phyloP scores from a whole-genome alignment of 2,888 invertebrate genomes.

The Osmoderma eremita region DNA sequence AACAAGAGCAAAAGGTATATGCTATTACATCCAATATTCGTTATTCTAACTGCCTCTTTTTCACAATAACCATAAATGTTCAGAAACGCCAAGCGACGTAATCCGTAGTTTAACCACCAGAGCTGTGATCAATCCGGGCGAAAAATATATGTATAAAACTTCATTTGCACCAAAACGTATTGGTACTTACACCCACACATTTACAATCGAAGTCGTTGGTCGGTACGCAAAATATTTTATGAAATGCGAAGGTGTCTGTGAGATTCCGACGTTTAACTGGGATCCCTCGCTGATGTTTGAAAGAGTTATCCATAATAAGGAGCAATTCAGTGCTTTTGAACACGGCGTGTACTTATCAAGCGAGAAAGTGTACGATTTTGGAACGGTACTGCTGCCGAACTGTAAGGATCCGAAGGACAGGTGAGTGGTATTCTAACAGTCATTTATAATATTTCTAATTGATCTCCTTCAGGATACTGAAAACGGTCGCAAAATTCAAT shows the following conservation, averaged over 20 bases:
- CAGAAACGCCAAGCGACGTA: slow-evolving; percentile 1
- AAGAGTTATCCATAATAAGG: slow-evolving; percentile 46
- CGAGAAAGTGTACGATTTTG: slow-evolving; percentile 57
- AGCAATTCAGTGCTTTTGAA: slow-evolving; percentile 47
- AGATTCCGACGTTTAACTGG: slow-evolving; percentile 57
- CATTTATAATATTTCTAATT: not conserved
- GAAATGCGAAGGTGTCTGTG: slow-evolving; percentile 55
- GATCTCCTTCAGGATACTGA: slow-evolving; percentile 19
- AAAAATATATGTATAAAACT: slow-evolving; percentile 47
- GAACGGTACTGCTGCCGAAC: slow-evolving; percentile 50
- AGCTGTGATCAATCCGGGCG: slow-evolving; percentile 49
- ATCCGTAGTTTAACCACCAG: slow-evolving; percentile 43
- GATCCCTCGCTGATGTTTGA: slow-evolving; percentile 55
- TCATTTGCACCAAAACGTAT: slow-evolving; percentile 53
- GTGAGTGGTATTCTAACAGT: slow-evolving; percentile 9
- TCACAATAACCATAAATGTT: not conserved
- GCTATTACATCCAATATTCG: not conserved
- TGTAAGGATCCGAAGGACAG: slow-evolving; percentile 8
- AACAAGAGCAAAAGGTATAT: slow-evolving; percentile 13
- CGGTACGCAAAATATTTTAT: slow-evolving; percentile 50
- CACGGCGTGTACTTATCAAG: slow-evolving; percentile 54
- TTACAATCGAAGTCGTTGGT: slow-evolving; percentile 55
- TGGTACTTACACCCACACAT: slow-evolving; percentile 54
- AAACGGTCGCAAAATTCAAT: slow-evolving; percentile 59
- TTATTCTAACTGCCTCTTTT: not conserved